Evolutionary conservation across 2,113 vertebrate genomes (phyloP).

Genomic region (Nothoprocta pentlandii): DNA sequence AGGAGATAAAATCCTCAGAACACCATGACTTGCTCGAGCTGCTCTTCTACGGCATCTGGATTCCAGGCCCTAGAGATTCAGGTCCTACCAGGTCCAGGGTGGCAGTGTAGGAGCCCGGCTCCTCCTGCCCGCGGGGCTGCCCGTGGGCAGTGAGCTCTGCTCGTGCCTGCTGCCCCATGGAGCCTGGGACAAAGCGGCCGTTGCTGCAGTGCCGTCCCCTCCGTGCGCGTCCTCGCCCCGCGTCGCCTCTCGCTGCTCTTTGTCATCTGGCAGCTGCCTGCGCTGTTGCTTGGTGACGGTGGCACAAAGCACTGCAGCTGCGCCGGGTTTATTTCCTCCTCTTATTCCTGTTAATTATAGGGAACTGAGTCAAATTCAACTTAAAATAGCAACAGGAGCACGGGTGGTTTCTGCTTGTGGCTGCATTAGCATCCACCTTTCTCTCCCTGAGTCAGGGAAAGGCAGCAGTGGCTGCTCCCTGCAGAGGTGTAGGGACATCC

Average conservation of each 20-base stretch:
- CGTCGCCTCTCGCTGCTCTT: conserved; percentile 73
- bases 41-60: neutral
- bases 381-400: conserved; percentile 58
- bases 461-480: neutral
- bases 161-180: conserved; percentile 32
- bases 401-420: conserved; percentile 47
- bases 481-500: neutral
- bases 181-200: conserved; percentile 70
- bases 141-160: neutral
- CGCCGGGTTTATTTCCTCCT: conserved; percentile 82
- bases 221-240: conserved; percentile 78
- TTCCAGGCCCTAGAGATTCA: neutral
- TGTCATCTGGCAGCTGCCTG: conserved; percentile 85
- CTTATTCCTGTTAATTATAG: conserved; percentile 76
- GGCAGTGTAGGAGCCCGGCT: neutral
- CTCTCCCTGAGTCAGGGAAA: neutral
- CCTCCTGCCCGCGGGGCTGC: conserved; percentile 28
- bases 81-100: neutral
- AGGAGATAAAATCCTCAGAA: neutral
- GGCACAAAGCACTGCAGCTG: conserved; percentile 95
- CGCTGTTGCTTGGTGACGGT: conserved; percentile 93
- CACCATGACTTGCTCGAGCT: neutral
- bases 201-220: conserved; percentile 77
- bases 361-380: conserved; percentile 73
- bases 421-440: conserved; percentile 25